Conservation (phyloP, 2,113 vertebrate genomes). For the Shinisaurus crocodilurus region DNA sequence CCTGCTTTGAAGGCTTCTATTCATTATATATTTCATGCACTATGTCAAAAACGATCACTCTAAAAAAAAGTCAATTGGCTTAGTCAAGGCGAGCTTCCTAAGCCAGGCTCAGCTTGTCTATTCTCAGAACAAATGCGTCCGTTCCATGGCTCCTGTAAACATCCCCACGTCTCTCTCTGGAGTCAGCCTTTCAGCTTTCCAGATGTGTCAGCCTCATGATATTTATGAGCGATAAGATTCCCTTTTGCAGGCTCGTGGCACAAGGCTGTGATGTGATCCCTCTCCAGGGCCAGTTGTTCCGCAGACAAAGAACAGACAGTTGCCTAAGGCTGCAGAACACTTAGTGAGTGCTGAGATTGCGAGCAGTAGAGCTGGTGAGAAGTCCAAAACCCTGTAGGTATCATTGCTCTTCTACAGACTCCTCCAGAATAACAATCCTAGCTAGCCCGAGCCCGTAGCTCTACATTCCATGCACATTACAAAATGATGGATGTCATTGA, state of each 20-base stretch:
- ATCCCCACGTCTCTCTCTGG: neutral
- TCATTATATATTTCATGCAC: neutral
- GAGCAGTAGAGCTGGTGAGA: neutral
- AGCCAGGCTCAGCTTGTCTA: neutral
- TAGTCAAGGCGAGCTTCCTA: neutral
- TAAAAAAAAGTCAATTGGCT: neutral
- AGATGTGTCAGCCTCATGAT: conserved; percentile 19
- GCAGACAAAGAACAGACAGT: neutral
- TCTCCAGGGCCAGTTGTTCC: neutral
- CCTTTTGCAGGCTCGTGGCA: neutral
- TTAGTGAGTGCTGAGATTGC: neutral
- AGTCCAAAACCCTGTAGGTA: neutral
- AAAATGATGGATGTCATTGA: conserved; percentile 2
- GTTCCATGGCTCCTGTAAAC: neutral
- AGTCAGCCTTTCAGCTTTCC: conserved; percentile 10
- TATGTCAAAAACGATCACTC: neutral
- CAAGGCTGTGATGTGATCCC: neutral
- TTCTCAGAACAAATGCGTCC: neutral
- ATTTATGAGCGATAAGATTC: conserved; percentile 6
- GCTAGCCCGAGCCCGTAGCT: neutral
- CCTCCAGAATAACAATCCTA: neutral
- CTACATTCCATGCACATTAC: neutral
- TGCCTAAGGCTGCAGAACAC: neutral
- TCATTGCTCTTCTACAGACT: neutral
- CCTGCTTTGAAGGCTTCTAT: neutral